These are phyloP conservation scores for Crossocerus cetratus DNA, from an alignment of 2,888 invertebrate genomes.

Conservation along the genomic window DNA sequence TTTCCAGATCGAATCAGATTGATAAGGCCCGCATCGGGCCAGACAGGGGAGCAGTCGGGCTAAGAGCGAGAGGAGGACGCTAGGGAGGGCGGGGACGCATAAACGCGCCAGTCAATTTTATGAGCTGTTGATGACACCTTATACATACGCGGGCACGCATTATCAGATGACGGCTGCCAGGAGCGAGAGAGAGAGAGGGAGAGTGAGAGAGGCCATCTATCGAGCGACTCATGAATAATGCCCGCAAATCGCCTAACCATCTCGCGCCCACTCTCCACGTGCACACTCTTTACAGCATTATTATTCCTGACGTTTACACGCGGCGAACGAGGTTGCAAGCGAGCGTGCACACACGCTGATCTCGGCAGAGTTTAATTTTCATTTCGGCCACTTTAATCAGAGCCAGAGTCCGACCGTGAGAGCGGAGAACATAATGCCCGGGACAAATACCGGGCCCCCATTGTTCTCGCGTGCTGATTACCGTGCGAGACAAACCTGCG, in stretches of 20 bases:
- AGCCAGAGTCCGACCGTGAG: neutral
- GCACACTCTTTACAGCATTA: neutral
- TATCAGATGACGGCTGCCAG: neutral
- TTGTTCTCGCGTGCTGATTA: neutral
- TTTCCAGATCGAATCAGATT: constrained; percentile 39
- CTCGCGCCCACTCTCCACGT: neutral
- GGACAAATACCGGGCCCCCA: neutral
- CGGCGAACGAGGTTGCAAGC: no score
- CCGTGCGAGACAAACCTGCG: neutral
- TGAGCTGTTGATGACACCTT: constrained; percentile 49
- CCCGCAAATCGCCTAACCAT: constrained; percentile 1
- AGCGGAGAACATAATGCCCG: no score
- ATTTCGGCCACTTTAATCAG: constrained; percentile 5
- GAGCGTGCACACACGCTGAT: neutral
- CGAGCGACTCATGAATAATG: neutral
- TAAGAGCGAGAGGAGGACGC: neutral
- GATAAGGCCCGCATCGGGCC: constrained; percentile 48
- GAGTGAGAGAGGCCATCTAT: neutral
- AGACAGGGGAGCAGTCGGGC: neutral
- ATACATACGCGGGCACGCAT: neutral
- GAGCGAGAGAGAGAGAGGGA: constrained; percentile 21
- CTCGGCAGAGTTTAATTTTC: neutral
- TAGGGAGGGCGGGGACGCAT: neutral
- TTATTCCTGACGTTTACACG: neutral
- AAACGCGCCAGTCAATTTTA: constrained; percentile 29